phyloP scores from a whole-genome alignment of 2,888 invertebrate species.

The Stomorhina lunata region DNA sequence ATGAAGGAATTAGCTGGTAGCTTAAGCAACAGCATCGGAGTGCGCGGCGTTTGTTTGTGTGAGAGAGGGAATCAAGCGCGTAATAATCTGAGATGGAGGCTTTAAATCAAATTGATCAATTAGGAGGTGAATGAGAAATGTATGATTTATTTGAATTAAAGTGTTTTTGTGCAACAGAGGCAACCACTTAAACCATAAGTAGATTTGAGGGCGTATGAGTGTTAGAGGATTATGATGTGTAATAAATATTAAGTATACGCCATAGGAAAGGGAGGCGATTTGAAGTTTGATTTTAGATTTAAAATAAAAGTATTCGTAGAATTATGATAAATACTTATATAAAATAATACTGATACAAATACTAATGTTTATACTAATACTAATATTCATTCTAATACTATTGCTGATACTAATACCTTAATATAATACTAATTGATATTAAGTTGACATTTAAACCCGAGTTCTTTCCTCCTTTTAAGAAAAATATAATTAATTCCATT shows the following conservation, averaged over 20 bases:
- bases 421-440: no score
- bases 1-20: slow-evolving; percentile 20
- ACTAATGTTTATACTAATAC: no score
- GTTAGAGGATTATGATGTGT: background rate
- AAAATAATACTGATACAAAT: no score
- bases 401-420: no score
- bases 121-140: background rate
- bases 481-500: no score
- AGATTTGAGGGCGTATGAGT: background rate
- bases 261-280: background rate
- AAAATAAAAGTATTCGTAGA: no score
- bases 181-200: background rate
- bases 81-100: background rate
- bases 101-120: slow-evolving; percentile 31
- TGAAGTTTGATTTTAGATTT: background rate
- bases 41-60: background rate
- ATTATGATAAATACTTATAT: no score
- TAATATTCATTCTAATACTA: no score
- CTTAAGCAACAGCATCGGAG: background rate
- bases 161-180: background rate
- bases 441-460: no score
- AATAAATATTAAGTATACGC: slow-evolving; percentile 1
- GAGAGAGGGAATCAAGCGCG: background rate
- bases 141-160: slow-evolving; percentile 12
- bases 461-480: no score